Evolutionary conservation across 2,888 invertebrate genomes (phyloP).

Genomic region (Alloplasta piceator): DNA sequence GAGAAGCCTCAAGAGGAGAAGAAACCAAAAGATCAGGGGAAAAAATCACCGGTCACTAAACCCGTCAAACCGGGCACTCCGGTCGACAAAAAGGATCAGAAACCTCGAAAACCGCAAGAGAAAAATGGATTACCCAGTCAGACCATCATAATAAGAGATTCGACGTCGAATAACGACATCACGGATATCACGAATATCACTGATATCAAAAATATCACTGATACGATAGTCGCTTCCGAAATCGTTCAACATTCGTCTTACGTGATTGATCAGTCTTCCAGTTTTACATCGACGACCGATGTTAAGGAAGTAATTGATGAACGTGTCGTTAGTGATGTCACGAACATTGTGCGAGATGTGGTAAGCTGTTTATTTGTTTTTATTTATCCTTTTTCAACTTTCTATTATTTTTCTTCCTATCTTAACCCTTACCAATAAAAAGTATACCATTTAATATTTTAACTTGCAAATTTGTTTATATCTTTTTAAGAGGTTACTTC

Average conservation of each 20-base stretch:
- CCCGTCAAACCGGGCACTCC: conserved; percentile 64
- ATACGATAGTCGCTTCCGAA: conserved; percentile 82
- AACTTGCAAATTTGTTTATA: no score
- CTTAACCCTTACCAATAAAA: no score
- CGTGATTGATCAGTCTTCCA: conserved; percentile 77
- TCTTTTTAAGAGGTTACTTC: no score
- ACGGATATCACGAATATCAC: conserved; percentile 78
- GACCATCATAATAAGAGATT: conserved; percentile 46
- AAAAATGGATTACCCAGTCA: conserved; percentile 39
- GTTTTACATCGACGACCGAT: conserved; percentile 76
- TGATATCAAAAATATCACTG: conserved; percentile 81
- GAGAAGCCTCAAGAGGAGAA: conserved; percentile 68
- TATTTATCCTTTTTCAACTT: conserved; percentile 14
- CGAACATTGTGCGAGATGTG: conserved; percentile 80
- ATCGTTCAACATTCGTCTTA: conserved; percentile 73
- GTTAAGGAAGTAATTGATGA: conserved; percentile 81
- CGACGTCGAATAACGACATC: conserved; percentile 67
- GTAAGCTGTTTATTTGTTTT: conserved; percentile 70
- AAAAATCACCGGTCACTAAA: conserved; percentile 35
- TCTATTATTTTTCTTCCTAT: no score
- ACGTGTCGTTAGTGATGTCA: conserved; percentile 84
- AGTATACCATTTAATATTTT: no score
- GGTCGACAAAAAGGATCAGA: conserved; percentile 45
- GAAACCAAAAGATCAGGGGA: conserved; percentile 57
- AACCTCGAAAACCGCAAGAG: conserved; percentile 60